Evolutionary conservation across 2,888 invertebrate species (phyloP), one percentile per base, ranked within the genome.

Genomic region (Himalopsyche anomala): DNA sequence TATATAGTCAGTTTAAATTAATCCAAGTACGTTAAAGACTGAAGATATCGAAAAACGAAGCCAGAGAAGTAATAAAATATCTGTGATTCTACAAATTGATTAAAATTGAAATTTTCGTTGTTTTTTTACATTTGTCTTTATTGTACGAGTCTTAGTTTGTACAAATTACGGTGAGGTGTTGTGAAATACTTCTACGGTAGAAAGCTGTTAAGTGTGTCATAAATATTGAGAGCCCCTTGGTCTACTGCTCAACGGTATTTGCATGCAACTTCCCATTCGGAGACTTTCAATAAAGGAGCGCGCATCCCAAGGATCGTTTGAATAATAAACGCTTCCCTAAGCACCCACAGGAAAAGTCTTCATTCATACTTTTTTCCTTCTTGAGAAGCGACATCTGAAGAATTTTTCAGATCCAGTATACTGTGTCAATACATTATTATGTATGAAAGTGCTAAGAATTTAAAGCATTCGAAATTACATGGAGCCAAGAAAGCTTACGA

Each of bases 261-360:
- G 81, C 81, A 81, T 81, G 54, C 81, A 81, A 45, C 81, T 81
- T 81, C 45, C 36, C 81, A 81, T 81, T 81, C 54, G 38, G 28
- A 62, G 62, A 62, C 62, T 62, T 62, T 62, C n/a, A 19, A 62
- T 62, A 28, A 45, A 12, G 36, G 42, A 82, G 82, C 42, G 38
- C 51, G 56, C 82, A 36, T 82, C 82, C 54, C 82, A 56, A 55
- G 56, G 56, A 82, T 82, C 82, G 56, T 82, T 82, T 82, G 82
- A 82, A 82, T 82, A 82, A 82, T 82, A 82, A 82, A 82, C 82
- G 82, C 54, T 82, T 82, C 54, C 82, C 54, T 82, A 82, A 82
- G 82, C 56, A 82, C 55, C 74, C 74, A 74, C 15, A 74, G 74
- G 74, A 74, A 74, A 36, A 15, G 28, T 38, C 74, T 74, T 74